phyloP scores from a whole-genome alignment of 2,888 invertebrate genomes.

The Cloeon dipterum region DNA sequence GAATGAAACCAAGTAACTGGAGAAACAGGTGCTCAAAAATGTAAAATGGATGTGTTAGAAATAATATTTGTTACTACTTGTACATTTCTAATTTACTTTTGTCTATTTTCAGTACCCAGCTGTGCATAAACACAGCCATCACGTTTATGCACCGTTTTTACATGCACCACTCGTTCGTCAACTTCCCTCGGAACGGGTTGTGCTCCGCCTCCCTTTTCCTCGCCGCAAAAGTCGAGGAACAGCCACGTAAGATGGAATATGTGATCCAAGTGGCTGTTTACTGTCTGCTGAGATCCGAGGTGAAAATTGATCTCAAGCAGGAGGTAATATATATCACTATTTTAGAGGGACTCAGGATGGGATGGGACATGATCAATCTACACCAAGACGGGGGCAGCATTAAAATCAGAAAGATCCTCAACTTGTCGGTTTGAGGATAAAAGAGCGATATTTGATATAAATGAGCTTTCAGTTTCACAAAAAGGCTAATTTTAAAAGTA shows the following conservation, averaged over 20 bases:
- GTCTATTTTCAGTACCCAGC: slow-evolving; percentile 65
- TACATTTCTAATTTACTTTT: too few species aligned
- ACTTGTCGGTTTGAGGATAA: too few species aligned
- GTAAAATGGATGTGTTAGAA: too few species aligned
- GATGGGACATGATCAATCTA: slow-evolving; percentile 2
- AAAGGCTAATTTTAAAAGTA: too few species aligned
- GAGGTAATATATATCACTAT: slow-evolving; percentile 28
- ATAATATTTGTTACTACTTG: too few species aligned
- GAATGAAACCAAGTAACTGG: too few species aligned
- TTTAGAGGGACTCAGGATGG: not conserved
- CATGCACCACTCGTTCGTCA: slow-evolving; percentile 91
- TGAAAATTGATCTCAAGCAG: slow-evolving; percentile 41
- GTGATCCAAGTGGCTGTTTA: slow-evolving; percentile 82
- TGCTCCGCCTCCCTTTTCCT: slow-evolving; percentile 88
- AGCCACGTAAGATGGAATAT: slow-evolving; percentile 91
- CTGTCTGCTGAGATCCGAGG: slow-evolving; percentile 42
- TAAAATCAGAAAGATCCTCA: too few species aligned
- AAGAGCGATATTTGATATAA: too few species aligned
- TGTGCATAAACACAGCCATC: slow-evolving; percentile 96
- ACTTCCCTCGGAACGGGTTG: slow-evolving; percentile 84
- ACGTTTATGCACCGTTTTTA: slow-evolving; percentile 99
- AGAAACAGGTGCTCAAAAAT: too few species aligned
- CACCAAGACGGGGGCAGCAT: slow-evolving; percentile 13
- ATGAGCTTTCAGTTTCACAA: too few species aligned
- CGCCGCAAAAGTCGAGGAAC: slow-evolving; percentile 97